A percentile compares a stretch with the other conserved stretches of the same genome.
phyloP scores from a whole-genome alignment of 2,113 vertebrate species.

The Guaruba guarouba region DNA sequence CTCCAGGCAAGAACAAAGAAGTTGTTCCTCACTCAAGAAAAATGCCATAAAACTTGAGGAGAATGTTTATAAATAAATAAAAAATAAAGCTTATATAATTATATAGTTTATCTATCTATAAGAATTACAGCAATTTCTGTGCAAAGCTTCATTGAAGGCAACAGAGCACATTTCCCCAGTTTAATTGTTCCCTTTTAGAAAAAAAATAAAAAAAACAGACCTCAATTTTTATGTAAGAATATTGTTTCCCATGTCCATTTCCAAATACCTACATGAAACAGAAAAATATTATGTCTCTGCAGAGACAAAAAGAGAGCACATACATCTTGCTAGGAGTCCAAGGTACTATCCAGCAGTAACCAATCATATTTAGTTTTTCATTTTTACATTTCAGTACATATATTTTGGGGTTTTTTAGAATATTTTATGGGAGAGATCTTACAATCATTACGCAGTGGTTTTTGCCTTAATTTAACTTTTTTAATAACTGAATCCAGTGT shows the following conservation, averaged over 20 bases:
- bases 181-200: neutral
- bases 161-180: neutral
- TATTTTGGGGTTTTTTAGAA: neutral
- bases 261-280: neutral
- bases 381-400: neutral
- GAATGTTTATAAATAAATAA: neutral
- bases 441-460: neutral
- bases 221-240: neutral
- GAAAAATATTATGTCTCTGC: accelerated
- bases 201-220: neutral
- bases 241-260: neutral
- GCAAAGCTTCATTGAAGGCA: neutral
- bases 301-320: neutral
- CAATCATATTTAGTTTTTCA: neutral
- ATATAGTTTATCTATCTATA: neutral
- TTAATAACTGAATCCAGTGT: neutral
- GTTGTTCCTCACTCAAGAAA: neutral
- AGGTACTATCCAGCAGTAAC: too few species aligned
- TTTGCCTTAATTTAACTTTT: neutral
- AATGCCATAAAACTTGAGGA: neutral
- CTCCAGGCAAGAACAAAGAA: too few species aligned
- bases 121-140: neutral
- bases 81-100: neutral
- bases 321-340: too few species aligned
- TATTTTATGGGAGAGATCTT: neutral